Percentiles rank a stretch among this genome's conserved stretches.
phyloP scores from a whole-genome alignment of 2,888 invertebrate species.

The Deilephila elpenor region DNA sequence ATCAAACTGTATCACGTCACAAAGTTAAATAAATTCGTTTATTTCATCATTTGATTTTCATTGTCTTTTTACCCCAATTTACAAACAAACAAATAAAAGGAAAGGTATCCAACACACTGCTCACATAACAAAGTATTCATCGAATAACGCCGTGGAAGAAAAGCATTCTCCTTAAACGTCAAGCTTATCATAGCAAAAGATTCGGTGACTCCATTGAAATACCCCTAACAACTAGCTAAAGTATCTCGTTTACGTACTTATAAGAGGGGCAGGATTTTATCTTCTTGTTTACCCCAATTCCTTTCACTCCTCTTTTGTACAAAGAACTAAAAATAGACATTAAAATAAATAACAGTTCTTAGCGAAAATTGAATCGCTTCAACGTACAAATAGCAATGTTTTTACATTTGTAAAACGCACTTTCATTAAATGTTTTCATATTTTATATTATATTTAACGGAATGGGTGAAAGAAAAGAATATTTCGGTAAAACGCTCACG shows the following conservation, averaged over 20 bases:
- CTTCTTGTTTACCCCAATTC: neutral
- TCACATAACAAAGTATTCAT: neutral
- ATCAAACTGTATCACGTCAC: too few species aligned
- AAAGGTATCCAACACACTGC: too few species aligned
- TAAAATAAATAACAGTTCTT: neutral
- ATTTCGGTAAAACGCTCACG: neutral
- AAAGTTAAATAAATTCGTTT: too few species aligned
- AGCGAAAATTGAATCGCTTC: too few species aligned
- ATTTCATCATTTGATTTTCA: too few species aligned
- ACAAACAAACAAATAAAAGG: too few species aligned
- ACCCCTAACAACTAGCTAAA: neutral
- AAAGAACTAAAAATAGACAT: neutral
- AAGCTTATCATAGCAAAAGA: constrained; percentile 9
- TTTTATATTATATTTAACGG: too few species aligned
- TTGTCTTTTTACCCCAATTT: too few species aligned
- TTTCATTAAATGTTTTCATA: too few species aligned
- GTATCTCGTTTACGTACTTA: constrained; percentile 8
- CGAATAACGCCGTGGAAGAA: neutral
- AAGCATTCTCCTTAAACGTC: constrained; percentile 1
- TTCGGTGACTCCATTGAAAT: constrained; percentile 22
- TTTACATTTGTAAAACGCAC: too few species aligned
- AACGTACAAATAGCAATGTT: too few species aligned
- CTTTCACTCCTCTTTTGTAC: neutral
- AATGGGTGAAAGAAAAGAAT: neutral
- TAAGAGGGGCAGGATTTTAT: neutral